Evolutionary conservation across 2,113 vertebrate species (phyloP).

Genomic region (Neolamprologus sp.): DNA sequence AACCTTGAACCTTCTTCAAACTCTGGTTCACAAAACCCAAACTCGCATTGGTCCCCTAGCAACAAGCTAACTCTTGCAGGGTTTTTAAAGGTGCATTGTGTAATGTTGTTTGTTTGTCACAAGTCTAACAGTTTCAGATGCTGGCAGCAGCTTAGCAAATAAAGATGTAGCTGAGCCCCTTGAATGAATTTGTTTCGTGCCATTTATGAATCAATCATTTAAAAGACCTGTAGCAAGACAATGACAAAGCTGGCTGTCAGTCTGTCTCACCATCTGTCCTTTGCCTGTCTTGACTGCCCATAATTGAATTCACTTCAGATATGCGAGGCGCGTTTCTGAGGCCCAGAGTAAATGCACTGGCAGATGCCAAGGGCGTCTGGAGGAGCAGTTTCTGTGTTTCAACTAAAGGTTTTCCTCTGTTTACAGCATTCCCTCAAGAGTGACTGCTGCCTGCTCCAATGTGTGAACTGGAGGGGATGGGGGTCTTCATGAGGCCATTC

Average conservation of each 20-base stretch:
- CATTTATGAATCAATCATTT: neutral
- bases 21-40: neutral
- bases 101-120: neutral
- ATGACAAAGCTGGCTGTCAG: neutral
- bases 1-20: neutral
- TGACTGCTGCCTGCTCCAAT: neutral
- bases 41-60: neutral
- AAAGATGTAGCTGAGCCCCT: neutral
- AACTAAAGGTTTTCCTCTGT: neutral
- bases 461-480: neutral
- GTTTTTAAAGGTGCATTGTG: neutral
- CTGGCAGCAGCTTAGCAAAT: neutral
- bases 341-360: neutral
- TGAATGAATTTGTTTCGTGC: neutral
- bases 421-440: neutral
- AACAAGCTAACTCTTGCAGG: neutral
- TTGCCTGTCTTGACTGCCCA: neutral
- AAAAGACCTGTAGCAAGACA: neutral
- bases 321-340: neutral
- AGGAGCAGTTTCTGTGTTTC: neutral
- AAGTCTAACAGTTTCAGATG: neutral
- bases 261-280: neutral
- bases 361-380: neutral
- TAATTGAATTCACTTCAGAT: neutral
- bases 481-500: neutral